Conservation (phyloP, 2,888 invertebrate genomes). For the Chrysomela aeneicollis region DNA sequence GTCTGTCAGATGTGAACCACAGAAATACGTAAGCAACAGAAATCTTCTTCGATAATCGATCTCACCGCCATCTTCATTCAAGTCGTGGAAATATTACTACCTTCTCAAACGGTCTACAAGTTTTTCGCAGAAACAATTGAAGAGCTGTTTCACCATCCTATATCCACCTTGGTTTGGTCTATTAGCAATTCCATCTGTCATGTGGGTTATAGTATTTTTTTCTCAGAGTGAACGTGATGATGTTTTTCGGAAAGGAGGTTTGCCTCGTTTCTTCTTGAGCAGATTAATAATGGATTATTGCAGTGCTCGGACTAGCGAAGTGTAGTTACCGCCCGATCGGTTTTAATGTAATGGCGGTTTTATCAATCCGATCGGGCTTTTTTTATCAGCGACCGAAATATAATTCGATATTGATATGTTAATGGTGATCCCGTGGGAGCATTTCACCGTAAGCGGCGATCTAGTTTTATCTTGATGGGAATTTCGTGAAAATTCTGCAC, state of each 20-base stretch:
- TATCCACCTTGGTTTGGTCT: too few species aligned
- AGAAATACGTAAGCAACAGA: too few species aligned
- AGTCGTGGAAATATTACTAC: too few species aligned
- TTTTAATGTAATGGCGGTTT: constrained; percentile 22
- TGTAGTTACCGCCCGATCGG: constrained; percentile 21
- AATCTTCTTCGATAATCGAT: too few species aligned
- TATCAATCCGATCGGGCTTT: constrained; percentile 8
- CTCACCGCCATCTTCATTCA: too few species aligned
- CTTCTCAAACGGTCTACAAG: too few species aligned
- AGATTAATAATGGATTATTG: constrained; percentile 37
- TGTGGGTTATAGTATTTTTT: too few species aligned
- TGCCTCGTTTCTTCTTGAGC: not conserved
- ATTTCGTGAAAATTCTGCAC: not conserved
- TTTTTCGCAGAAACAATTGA: too few species aligned
- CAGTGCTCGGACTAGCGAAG: constrained; percentile 19
- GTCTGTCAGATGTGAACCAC: too few species aligned
- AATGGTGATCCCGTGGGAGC: not conserved
- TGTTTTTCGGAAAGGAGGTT: not conserved
- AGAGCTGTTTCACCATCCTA: too few species aligned
- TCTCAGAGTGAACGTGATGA: too few species aligned
- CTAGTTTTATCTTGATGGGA: constrained; percentile 1
- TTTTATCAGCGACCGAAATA: constrained; percentile 1
- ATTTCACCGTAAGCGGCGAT: not conserved
- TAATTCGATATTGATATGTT: constrained; percentile 3
- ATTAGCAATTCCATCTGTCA: too few species aligned